phyloP scores from a whole-genome alignment of 2,888 invertebrate genomes.

The Trimorus sp. region DNA sequence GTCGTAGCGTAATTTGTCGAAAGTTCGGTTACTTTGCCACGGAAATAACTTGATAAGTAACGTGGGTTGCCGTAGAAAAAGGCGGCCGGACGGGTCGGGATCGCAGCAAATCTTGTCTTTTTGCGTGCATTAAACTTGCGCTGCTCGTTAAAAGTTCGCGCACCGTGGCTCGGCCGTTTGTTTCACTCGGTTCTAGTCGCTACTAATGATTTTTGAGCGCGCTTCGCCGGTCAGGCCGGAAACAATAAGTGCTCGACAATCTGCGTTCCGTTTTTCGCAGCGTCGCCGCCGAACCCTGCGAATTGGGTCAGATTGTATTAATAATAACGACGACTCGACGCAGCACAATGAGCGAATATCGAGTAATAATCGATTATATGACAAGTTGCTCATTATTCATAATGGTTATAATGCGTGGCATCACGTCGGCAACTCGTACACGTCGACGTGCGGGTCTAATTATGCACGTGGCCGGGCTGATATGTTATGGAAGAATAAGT shows the following conservation, averaged over 20 bases:
- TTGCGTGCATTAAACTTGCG: constrained; percentile 2
- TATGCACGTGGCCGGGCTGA: constrained; percentile 20
- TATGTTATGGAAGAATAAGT: constrained; percentile 29
- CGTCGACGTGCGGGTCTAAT: constrained; percentile 34
- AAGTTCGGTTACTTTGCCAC: not conserved
- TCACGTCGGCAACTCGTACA: constrained; percentile 35
- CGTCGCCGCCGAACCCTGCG: constrained; percentile 9
- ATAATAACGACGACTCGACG: constrained; percentile 29
- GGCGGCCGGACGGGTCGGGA: not conserved
- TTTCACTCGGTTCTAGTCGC: not conserved
- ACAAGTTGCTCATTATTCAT: constrained; percentile 50
- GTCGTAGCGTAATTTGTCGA: too few species aligned
- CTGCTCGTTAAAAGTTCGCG: constrained; percentile 29
- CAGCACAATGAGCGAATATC: constrained; percentile 28
- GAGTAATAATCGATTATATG: constrained; percentile 47
- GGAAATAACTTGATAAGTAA: constrained; percentile 12
- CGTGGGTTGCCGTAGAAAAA: not conserved
- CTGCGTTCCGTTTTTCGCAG: not conserved
- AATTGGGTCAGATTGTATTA: constrained; percentile 45
- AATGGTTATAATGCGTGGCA: constrained; percentile 49
- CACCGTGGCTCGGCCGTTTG: constrained; percentile 4
- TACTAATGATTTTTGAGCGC: constrained; percentile 8
- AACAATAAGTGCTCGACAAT: not conserved
- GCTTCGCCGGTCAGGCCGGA: not conserved
- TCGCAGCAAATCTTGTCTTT: constrained; percentile 11